These are phyloP conservation scores for Harpalus rubripes DNA, from an alignment of 2,888 invertebrate species.

Conservation along the genomic window DNA sequence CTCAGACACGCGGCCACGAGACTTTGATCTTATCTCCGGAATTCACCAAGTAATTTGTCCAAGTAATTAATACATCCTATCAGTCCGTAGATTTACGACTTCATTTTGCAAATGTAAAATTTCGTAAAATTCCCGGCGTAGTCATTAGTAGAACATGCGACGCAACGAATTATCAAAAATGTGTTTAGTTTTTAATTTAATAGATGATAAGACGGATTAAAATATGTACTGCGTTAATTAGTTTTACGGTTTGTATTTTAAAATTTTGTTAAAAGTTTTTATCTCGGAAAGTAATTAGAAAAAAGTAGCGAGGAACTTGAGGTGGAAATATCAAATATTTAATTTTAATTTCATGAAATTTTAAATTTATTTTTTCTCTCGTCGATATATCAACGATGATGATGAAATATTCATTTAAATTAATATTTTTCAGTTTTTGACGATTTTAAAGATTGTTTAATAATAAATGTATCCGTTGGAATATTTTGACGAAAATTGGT, in stretches of 20 bases:
- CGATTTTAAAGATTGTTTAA: too few species aligned
- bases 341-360: slow-evolving; percentile 42
- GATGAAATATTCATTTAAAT: not conserved
- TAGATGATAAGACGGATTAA: slow-evolving; percentile 43
- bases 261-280: slow-evolving; percentile 49
- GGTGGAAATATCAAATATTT: slow-evolving; percentile 51
- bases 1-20: too few species aligned
- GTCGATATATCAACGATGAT: not conserved
- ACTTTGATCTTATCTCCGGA: slow-evolving; percentile 21
- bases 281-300: slow-evolving; percentile 34
- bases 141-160: slow-evolving; percentile 38
- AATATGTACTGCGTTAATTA: slow-evolving; percentile 42
- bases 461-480: too few species aligned
- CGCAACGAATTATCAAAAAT: slow-evolving; percentile 40
- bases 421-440: too few species aligned
- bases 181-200: slow-evolving; percentile 50
- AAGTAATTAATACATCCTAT: slow-evolving; percentile 33
- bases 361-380: slow-evolving; percentile 28
- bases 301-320: slow-evolving; percentile 32
- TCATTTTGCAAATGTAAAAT: slow-evolving; percentile 52
- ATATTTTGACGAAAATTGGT: too few species aligned
- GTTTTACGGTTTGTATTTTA: slow-evolving; percentile 36
- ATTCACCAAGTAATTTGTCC: slow-evolving; percentile 30
- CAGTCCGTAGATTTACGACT: slow-evolving; percentile 46
- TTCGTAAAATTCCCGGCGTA: slow-evolving; percentile 6